A percentile compares a stretch with the other conserved stretches of the same genome.
Evolutionary conservation across 2,888 invertebrate genomes (phyloP).

Genomic region (Ellobium chinense): DNA sequence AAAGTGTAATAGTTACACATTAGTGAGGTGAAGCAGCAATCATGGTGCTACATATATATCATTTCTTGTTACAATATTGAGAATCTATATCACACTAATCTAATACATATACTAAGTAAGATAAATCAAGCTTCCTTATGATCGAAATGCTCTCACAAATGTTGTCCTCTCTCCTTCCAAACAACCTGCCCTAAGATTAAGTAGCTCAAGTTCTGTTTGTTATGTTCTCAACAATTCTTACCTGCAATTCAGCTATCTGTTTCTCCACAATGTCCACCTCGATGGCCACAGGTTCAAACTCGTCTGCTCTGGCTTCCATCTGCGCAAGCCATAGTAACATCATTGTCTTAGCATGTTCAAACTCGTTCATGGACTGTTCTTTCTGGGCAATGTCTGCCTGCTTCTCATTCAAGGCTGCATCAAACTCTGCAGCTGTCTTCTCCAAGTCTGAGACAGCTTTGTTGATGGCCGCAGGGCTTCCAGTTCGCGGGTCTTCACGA

Average conservation of each 20-base stretch:
- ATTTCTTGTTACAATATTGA: no score
- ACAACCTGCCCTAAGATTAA: no score
- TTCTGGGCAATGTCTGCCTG: slow-evolving; percentile 90
- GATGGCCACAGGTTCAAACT: slow-evolving; percentile 91
- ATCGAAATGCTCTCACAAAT: no score
- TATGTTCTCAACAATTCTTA: no score
- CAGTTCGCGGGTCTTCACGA: slow-evolving; percentile 70
- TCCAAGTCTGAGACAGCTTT: slow-evolving; percentile 83
- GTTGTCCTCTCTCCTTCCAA: no score
- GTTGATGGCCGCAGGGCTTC: slow-evolving; percentile 67
- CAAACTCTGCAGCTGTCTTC: slow-evolving; percentile 93
- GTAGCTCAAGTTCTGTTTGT: no score
- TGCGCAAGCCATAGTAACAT: slow-evolving; percentile 90
- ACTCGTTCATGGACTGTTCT: slow-evolving; percentile 91
- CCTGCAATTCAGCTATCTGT: slow-evolving; percentile 84
- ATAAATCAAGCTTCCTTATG: no score
- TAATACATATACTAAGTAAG: no score
- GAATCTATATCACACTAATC: no score
- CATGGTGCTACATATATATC: no score
- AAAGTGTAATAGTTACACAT: no score
- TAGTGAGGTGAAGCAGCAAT: no score
- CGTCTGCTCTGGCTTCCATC: slow-evolving; percentile 88
- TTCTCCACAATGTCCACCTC: slow-evolving; percentile 90
- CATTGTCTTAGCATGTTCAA: slow-evolving; percentile 90
- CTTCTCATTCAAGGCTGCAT: slow-evolving; percentile 89